Conservation (phyloP, 2,113 vertebrate genomes). For the Plecotus auritus region DNA sequence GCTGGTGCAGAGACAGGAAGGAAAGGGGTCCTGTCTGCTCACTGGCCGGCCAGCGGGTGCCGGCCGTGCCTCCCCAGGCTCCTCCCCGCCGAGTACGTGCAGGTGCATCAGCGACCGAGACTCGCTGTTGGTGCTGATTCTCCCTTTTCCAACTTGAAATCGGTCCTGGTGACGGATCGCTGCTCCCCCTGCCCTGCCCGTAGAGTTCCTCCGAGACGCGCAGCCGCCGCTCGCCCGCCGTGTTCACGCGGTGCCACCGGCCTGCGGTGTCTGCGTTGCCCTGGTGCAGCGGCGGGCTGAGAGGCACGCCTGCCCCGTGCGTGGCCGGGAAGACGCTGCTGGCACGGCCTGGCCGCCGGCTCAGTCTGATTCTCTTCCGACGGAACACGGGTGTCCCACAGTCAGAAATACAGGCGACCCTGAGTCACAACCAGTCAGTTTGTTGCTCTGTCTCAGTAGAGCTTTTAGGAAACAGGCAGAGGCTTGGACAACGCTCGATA, state of each 20-base stretch:
- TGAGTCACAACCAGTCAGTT: neutral
- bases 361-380: neutral
- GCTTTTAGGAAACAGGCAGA: neutral
- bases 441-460: neutral
- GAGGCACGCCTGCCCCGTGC: accelerated
- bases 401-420: neutral
- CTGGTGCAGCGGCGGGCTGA: accelerated
- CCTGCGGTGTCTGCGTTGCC: neutral
- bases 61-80: neutral
- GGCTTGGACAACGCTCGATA: neutral
- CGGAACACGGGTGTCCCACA: neutral
- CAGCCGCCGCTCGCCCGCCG: no score
- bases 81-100: neutral
- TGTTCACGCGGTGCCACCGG: no score
- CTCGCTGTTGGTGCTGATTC: accelerated
- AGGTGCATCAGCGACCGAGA: accelerated
- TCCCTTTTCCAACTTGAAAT: neutral
- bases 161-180: neutral
- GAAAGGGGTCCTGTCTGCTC: neutral
- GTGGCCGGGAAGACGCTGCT: neutral
- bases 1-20: neutral
- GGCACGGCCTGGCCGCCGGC: neutral
- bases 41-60: accelerated
- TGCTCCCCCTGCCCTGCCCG: neutral
- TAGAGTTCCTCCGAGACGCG: neutral